Percentiles rank a stretch among this genome's conserved stretches.
Conservation (phyloP, 2,113 vertebrate genomes). For the Marmota flaviventris region DNA sequence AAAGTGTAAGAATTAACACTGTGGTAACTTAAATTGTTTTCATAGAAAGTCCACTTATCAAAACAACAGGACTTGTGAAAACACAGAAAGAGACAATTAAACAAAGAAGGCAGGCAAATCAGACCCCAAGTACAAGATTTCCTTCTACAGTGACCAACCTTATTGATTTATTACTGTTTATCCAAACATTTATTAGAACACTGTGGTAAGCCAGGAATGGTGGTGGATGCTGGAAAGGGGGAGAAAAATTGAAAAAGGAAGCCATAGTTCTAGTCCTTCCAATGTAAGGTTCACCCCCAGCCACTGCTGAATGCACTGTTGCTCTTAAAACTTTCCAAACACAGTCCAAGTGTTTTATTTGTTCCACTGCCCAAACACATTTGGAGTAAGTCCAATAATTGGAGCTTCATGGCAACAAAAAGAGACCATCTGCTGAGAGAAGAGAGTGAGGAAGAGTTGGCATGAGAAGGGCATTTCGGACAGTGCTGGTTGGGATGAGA, state of each 20-base stretch:
- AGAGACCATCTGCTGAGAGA: not conserved
- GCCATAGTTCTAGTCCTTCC: not conserved
- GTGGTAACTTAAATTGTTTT: constrained; percentile 32
- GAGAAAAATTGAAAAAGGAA: not conserved
- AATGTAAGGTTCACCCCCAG: accelerated
- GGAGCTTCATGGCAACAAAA: not conserved
- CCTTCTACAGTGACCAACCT: not conserved
- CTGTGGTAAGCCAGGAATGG: not conserved
- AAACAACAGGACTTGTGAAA: constrained; percentile 24
- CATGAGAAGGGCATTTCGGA: not conserved
- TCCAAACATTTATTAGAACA: not conserved
- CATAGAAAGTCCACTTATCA: not conserved
- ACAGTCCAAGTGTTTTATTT: not conserved
- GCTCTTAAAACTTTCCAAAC: not conserved
- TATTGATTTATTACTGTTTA: not conserved
- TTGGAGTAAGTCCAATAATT: not conserved
- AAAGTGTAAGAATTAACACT: constrained; percentile 52
- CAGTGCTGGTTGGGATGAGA: no score
- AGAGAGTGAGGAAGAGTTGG: not conserved
- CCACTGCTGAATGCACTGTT: not conserved
- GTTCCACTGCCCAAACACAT: not conserved
- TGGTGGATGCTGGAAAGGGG: not conserved
- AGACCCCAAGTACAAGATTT: not conserved
- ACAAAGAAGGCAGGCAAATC: not conserved
- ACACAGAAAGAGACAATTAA: not conserved